Conservation (phyloP, 2,797 vertebrate species). For the Mormyrops boulengeri region DNA sequence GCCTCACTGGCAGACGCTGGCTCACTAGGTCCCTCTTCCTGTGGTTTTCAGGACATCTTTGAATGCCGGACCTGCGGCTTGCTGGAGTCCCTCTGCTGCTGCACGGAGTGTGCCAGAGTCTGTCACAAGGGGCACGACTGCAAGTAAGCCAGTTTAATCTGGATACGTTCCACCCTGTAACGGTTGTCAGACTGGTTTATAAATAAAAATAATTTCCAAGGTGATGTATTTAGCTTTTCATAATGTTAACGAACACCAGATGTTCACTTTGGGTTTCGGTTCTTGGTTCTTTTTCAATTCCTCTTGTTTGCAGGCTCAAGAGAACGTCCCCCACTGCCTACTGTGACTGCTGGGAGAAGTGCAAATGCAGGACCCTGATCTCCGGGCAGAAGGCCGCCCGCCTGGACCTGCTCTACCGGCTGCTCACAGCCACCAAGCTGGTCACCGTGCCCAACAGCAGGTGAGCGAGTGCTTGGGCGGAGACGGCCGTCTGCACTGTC, state of each 20-base stretch:
- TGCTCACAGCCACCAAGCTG: constrained; percentile 93
- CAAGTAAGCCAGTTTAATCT: constrained; percentile 73
- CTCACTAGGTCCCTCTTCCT: background rate
- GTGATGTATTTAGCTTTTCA: background rate
- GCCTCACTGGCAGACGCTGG: background rate
- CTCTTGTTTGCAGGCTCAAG: constrained; percentile 69
- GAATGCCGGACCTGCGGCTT: constrained; percentile 96
- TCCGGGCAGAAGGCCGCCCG: constrained; percentile 96
- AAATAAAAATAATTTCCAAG: background rate
- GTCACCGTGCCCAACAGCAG: constrained; percentile 97
- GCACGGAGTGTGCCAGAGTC: constrained; percentile 94
- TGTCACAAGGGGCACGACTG: constrained; percentile 99
- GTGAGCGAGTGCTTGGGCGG: constrained; percentile 52
- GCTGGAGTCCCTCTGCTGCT: constrained; percentile 94
- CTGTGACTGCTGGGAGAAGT: constrained; percentile 99
- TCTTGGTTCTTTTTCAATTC: background rate
- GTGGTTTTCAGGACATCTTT: constrained; percentile 84
- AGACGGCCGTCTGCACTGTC: background rate
- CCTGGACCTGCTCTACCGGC: constrained; percentile 87
- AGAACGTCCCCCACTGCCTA: constrained; percentile 96
- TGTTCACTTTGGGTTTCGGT: background rate
- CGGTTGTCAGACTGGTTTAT: background rate
- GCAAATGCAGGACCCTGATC: constrained; percentile 96
- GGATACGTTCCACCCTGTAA: background rate
- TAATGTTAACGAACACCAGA: background rate